Evolutionary conservation across 2,888 invertebrate genomes (phyloP).

Genomic region (Cremastinae sp.): DNA sequence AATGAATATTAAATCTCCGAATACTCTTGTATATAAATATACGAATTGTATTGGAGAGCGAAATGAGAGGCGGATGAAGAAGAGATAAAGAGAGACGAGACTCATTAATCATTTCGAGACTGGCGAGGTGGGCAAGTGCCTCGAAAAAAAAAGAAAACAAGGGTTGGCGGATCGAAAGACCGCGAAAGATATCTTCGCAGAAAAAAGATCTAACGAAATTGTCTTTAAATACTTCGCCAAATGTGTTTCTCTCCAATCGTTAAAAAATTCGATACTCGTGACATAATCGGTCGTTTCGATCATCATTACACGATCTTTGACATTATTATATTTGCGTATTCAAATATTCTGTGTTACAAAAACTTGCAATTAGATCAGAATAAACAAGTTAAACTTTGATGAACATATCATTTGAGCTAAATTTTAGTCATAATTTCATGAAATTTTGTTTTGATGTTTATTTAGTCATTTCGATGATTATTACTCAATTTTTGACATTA

Average conservation of each 20-base stretch:
- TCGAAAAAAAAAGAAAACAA: not conserved
- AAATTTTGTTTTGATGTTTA: too few species aligned
- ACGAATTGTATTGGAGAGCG: conserved; percentile 12
- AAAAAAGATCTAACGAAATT: conserved; percentile 6
- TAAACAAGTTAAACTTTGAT: too few species aligned
- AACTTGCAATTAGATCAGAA: too few species aligned
- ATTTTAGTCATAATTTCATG: too few species aligned
- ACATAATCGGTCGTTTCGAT: conserved; percentile 43
- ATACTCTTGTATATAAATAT: conserved; percentile 11
- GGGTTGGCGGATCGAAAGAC: not conserved
- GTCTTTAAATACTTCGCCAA: conserved; percentile 9
- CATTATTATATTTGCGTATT: not conserved
- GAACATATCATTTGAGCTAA: too few species aligned
- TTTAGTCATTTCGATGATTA: too few species aligned
- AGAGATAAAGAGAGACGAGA: not conserved
- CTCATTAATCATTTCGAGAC: conserved; percentile 48
- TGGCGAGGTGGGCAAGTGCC: conserved; percentile 5
- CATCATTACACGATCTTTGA: conserved; percentile 35
- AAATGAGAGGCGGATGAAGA: conserved; percentile 17
- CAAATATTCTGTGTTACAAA: too few species aligned
- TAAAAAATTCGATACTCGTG: conserved; percentile 29
- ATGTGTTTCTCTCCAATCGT: too few species aligned
- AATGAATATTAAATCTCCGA: conserved; percentile 32
- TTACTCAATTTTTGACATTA: too few species aligned
- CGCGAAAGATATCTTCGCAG: conserved; percentile 1